Conservation (phyloP, 2,113 vertebrate genomes). For the Tenebrosternarchus preto region DNA sequence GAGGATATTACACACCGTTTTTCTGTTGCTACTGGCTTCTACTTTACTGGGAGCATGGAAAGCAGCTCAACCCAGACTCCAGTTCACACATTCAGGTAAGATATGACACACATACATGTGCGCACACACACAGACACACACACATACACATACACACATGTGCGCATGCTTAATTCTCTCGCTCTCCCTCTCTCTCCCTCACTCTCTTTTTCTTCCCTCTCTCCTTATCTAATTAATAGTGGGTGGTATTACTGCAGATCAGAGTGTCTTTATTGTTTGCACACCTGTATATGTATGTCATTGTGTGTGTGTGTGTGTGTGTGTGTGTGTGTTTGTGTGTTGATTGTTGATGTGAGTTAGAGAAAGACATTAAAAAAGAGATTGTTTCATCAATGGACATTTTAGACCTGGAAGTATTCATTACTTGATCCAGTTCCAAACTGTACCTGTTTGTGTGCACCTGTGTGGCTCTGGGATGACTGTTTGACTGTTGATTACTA, state of each 20-base stretch:
- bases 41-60: conserved; percentile 60
- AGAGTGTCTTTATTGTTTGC: neutral
- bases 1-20: conserved; percentile 57
- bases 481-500: neutral
- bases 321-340: conserved; percentile 15
- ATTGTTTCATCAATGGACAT: conserved; percentile 24
- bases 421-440: conserved; percentile 11
- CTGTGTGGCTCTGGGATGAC: neutral
- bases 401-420: conserved; percentile 19
- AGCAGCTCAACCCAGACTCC: conserved; percentile 51
- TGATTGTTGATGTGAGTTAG: neutral
- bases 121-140: neutral
- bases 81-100: conserved; percentile 54
- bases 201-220: conserved; percentile 17
- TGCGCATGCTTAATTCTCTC: conserved; percentile 49
- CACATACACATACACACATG: conserved; percentile 48
- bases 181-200: conserved; percentile 8
- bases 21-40: conserved; percentile 60
- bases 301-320: neutral
- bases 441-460: neutral
- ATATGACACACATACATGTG: neutral
- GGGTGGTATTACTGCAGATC: neutral
- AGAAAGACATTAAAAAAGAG: neutral
- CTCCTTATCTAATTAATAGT: neutral
- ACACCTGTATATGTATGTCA: neutral